Evolutionary conservation across 2,888 invertebrate species (phyloP), one percentile per base, ranked within the genome.

Genomic region (Lepidocyrtoides sp.): DNA sequence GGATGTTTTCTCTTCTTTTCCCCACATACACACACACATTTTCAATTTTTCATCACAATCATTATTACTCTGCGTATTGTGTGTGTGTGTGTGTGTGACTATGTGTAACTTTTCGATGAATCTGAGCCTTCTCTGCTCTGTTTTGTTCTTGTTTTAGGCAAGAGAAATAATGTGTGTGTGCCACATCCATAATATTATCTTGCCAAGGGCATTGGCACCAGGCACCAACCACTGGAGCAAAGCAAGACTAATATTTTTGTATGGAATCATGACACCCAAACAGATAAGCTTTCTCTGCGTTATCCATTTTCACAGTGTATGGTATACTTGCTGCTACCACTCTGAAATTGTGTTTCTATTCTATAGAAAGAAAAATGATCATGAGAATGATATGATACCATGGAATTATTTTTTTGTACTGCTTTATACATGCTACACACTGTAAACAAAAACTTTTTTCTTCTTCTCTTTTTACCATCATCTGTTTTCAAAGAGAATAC

Each of bases 191-290:
- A 79, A 79, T 87, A 87, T 87, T 87, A 86, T 86, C 86, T 87
- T 87, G 87, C 87, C 87, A 87, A 87, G 77, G 87, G 87, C 87
- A 87, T 87, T 87, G 87, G 79, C 87, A 87, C 79, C 79, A 29
- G 36, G 44, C 41, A 82, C 32, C 10, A 36, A 7, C 12, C n/a
- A 57, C 17, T n/a, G n/a, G n/a, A n/a, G n/a, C n/a, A n/a, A 77
- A 36, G 41, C 20, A 1, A 66, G 66, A 10, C 44, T 23, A 72
- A 72, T 72, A 72, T 72, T 72, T 72, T 44, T 20, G 44, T 41
- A 72, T 72, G 72, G 44, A 72, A 44, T 72, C 72, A 72, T 72
- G 72, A 72, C 72, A 72, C 72, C 72, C 44, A 72, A 41, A 72
- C n/a, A 36, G 72, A 66, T 66, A 66, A 66, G 66, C 66, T 26